These are phyloP conservation scores for Meliscaeva auricollis DNA, from an alignment of 2,888 invertebrate species.

Conservation along the genomic window DNA sequence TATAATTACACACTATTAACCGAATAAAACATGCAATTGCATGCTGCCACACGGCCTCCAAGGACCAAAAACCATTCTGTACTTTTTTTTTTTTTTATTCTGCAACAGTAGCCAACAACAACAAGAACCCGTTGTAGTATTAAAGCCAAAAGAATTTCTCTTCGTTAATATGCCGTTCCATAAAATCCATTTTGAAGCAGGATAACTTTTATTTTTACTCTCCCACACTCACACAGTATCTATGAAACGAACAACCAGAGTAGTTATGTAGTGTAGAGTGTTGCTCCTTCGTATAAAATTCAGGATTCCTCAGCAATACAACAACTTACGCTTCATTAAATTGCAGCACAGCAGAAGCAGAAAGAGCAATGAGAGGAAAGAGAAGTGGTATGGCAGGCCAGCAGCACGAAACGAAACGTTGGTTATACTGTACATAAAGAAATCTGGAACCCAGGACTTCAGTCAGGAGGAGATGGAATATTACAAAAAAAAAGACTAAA, in stretches of 20 bases:
- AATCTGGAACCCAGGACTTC: slow-evolving; percentile 5
- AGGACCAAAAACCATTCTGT: slow-evolving; percentile 7
- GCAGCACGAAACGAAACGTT: background rate
- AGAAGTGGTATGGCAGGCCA: too few species aligned
- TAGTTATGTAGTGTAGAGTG: background rate
- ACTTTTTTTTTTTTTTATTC: background rate
- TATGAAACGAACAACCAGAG: too few species aligned
- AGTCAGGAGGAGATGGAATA: slow-evolving; percentile 18
- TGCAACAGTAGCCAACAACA: background rate
- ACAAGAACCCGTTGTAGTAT: background rate
- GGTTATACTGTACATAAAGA: background rate
- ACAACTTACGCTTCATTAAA: slow-evolving; percentile 72
- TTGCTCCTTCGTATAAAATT: slow-evolving; percentile 44
- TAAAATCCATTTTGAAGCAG: slow-evolving; percentile 55
- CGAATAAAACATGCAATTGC: slow-evolving; percentile 71
- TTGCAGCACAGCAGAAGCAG: slow-evolving; percentile 35
- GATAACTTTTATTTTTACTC: slow-evolving; percentile 62
- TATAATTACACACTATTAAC: slow-evolving; percentile 74
- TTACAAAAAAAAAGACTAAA: slow-evolving; percentile 26
- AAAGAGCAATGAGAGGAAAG: slow-evolving; percentile 11
- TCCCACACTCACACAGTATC: background rate
- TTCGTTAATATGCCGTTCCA: slow-evolving; percentile 22
- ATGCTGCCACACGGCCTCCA: slow-evolving; percentile 47
- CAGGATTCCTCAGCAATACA: slow-evolving; percentile 67
- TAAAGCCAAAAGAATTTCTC: slow-evolving; percentile 16